Conservation (phyloP, 1,140 invertebrate genomes). For the Bombus pascuorum region DNA sequence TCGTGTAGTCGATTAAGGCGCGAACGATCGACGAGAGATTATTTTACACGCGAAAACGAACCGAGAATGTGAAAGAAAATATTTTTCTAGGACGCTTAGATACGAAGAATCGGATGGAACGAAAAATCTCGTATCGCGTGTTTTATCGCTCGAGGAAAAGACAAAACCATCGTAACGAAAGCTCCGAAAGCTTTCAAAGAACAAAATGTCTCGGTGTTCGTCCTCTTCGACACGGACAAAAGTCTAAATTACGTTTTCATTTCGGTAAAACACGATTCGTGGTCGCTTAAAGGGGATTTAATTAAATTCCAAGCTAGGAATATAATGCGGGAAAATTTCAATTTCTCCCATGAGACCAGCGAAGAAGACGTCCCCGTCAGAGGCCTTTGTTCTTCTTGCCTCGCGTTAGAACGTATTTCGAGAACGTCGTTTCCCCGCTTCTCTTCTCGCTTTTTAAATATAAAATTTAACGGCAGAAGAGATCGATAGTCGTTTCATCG, state of each 20-base stretch:
- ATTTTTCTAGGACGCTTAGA: neutral
- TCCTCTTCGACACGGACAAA: neutral
- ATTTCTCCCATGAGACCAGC: conserved; percentile 34
- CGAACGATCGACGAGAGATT: no score
- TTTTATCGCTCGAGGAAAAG: neutral
- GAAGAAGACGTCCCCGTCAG: conserved; percentile 16
- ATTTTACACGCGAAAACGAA: no score
- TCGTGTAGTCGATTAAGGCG: no score
- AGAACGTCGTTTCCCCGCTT: neutral
- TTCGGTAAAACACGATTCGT: neutral
- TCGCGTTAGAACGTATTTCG: neutral
- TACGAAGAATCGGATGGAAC: no score
- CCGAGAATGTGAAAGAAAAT: no score
- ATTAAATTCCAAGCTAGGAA: conserved; percentile 46
- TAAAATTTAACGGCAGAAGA: neutral
- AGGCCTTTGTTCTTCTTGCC: conserved; percentile 33
- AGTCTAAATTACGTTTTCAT: conserved; percentile 18
- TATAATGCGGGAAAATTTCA: conserved; percentile 52
- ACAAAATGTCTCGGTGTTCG: neutral
- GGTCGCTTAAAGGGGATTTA: conserved; percentile 32
- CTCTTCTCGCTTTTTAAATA: neutral
- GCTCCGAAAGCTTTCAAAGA: neutral
- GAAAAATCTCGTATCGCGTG: neutral
- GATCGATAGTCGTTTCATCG: conserved; percentile 7
- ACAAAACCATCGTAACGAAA: neutral